These are phyloP conservation scores for Catharus fuscescens DNA, from an alignment of 2,113 vertebrate genomes.

Conservation along the genomic window DNA sequence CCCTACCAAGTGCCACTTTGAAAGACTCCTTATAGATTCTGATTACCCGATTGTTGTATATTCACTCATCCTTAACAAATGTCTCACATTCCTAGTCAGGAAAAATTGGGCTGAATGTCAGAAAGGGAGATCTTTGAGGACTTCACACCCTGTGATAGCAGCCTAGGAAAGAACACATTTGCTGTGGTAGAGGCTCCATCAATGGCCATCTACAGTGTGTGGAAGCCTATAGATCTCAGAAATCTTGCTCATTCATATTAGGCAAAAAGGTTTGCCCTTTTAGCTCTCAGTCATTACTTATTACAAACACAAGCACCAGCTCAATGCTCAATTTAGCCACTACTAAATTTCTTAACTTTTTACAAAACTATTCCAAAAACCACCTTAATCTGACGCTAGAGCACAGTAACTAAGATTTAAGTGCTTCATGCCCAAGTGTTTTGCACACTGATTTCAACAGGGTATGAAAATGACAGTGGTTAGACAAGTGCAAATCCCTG, in stretches of 20 bases:
- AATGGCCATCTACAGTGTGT: background rate
- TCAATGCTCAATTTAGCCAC: background rate
- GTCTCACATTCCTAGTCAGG: background rate
- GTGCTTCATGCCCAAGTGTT: background rate
- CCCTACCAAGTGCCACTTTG: background rate
- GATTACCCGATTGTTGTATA: background rate
- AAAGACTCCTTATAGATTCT: background rate
- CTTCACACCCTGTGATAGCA: background rate
- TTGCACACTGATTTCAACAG: background rate
- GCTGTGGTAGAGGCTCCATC: accelerated
- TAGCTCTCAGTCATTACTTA: background rate
- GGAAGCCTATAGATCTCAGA: background rate
- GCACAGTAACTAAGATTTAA: background rate
- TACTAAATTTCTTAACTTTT: background rate
- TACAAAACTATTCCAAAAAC: background rate
- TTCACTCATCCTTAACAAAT: background rate
- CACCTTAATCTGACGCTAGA: background rate
- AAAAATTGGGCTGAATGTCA: background rate
- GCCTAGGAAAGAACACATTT: background rate
- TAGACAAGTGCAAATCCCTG: background rate
- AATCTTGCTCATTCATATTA: background rate
- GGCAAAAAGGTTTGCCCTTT: background rate
- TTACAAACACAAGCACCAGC: background rate
- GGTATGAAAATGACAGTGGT: background rate
- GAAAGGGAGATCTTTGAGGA: background rate